These are phyloP conservation scores for Drosophila willistoni DNA, from an alignment of 1,140 invertebrate species.

Conservation along the genomic window DNA sequence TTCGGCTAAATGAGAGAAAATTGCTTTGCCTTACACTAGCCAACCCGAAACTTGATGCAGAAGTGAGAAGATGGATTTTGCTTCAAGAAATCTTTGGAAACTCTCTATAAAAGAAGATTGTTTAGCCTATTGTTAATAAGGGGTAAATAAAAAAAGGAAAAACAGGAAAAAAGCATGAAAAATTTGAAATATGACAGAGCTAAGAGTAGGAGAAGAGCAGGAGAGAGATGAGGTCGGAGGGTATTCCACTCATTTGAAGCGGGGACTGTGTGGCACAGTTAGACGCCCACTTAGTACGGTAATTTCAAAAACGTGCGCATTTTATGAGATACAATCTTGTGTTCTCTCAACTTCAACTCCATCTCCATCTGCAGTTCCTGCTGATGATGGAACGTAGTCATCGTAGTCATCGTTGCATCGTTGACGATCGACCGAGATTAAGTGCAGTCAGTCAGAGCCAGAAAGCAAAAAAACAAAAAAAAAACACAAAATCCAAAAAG, in stretches of 20 bases:
- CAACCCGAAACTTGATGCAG: slow-evolving; percentile 4
- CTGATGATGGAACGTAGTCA: slow-evolving; percentile 50
- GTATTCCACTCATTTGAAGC: slow-evolving; percentile 44
- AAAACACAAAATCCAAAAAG: background rate
- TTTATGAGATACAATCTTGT: slow-evolving; percentile 79
- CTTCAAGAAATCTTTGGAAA: background rate
- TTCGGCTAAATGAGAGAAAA: slow-evolving; percentile 42
- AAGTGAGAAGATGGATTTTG: background rate
- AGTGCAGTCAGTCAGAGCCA: slow-evolving; percentile 55
- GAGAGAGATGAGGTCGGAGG: slow-evolving; percentile 40
- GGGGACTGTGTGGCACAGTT: slow-evolving; percentile 65
- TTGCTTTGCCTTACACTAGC: slow-evolving; percentile 45
- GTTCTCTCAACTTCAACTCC: slow-evolving; percentile 19
- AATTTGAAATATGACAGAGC: slow-evolving; percentile 61
- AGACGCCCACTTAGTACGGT: slow-evolving; percentile 83
- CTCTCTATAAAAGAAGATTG: background rate
- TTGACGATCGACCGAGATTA: slow-evolving; percentile 68
- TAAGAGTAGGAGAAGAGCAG: background rate
- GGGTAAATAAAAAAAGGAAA: slow-evolving; percentile 64
- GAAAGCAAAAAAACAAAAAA: background rate
- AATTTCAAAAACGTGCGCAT: slow-evolving; percentile 81
- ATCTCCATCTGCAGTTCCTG: slow-evolving; percentile 16
- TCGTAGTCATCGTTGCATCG: slow-evolving; percentile 4
- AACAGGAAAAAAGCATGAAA: slow-evolving; percentile 69
- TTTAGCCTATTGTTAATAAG: slow-evolving; percentile 54